A percentile compares a stretch with the other conserved stretches of the same genome.
Conservation (phyloP, 2,113 vertebrate species). For the Spizaetus ornatus region DNA sequence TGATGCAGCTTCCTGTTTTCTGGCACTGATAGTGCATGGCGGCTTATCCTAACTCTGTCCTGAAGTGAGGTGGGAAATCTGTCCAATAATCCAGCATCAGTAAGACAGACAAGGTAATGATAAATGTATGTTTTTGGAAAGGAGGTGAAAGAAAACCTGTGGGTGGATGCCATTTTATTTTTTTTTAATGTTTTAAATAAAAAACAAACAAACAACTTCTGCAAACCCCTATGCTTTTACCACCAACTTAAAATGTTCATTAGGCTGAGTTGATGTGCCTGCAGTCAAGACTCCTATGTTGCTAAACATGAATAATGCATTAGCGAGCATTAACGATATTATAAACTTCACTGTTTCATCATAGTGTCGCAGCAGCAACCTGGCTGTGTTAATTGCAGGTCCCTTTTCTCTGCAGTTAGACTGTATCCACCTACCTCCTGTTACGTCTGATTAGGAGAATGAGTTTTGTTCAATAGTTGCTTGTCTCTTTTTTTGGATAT, state of each 20-base stretch:
- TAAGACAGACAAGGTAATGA: conserved; percentile 19
- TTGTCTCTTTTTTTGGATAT: not conserved
- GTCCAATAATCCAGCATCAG: not conserved
- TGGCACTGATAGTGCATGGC: conserved; percentile 36
- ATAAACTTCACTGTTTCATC: not conserved
- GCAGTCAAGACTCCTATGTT: not conserved
- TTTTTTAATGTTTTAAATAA: not conserved
- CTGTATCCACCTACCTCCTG: not conserved
- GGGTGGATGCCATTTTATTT: not conserved
- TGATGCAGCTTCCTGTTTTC: conserved; percentile 2
- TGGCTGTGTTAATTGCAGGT: not conserved
- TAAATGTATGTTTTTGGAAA: not conserved
- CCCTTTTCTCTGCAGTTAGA: not conserved
- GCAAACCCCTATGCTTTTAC: not conserved
- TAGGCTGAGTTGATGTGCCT: not conserved
- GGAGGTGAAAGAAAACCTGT: not conserved
- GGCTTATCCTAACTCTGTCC: not conserved
- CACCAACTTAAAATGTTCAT: not conserved
- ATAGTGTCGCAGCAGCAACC: not conserved
- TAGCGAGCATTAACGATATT: not conserved
- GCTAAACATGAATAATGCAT: not conserved
- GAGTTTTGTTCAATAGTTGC: not conserved
- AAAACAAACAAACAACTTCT: not conserved
- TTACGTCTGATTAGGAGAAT: not conserved
- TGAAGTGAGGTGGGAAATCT: conserved; percentile 30